These are phyloP conservation scores for Calameuta filiformis DNA, from an alignment of 2,888 invertebrate genomes.

Conservation along the genomic window DNA sequence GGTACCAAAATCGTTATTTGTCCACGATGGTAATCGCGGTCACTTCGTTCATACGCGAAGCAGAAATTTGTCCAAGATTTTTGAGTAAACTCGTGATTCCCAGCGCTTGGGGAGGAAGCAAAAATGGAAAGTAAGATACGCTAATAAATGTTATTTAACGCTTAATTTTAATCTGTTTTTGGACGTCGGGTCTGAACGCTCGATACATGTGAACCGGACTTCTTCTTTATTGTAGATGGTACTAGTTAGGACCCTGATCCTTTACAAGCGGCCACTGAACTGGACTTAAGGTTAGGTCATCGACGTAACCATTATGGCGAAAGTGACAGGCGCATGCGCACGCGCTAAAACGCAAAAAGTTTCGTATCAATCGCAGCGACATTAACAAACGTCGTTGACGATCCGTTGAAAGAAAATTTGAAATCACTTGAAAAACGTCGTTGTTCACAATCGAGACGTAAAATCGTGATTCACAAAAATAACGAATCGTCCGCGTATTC, in stretches of 20 bases:
- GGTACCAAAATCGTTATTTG: no score
- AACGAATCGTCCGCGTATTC: not conserved
- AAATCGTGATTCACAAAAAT: not conserved
- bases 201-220: not conserved
- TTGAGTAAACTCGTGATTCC: no score
- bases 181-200: not conserved
- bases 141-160: not conserved
- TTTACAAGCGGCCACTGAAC: no score
- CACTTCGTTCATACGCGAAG: no score
- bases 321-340: not conserved
- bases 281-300: no score
- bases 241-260: no score
- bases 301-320: no score
- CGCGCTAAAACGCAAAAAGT: not conserved
- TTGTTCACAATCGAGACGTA: not conserved
- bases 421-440: not conserved
- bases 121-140: no score
- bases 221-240: no score
- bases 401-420: not conserved
- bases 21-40: no score
- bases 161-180: not conserved
- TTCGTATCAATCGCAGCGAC: not conserved
- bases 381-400: not conserved
- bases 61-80: no score
- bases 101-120: no score